phyloP scores from a whole-genome alignment of 2,888 invertebrate genomes.

The Acronicta psi region DNA sequence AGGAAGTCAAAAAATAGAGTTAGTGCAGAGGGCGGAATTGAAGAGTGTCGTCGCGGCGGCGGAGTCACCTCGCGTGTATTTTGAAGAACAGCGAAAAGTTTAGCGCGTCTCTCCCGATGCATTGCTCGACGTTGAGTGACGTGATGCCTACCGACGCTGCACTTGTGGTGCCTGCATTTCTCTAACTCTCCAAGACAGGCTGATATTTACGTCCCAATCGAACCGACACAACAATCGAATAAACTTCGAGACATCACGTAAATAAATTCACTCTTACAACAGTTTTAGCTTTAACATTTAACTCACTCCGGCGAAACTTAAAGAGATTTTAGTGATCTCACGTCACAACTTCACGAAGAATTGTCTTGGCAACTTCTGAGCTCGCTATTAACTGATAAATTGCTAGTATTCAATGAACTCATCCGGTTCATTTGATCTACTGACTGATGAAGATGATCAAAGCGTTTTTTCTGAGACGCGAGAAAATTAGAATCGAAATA shows the following conservation, averaged over 20 bases:
- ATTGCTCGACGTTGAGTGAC: conserved; percentile 48
- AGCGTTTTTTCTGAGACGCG: conserved; percentile 65
- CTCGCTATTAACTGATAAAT: conserved; percentile 56
- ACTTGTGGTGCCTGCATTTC: conserved; percentile 43
- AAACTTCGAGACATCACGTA: conserved; percentile 51
- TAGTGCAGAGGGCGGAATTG: conserved; percentile 74
- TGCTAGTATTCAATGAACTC: conserved; percentile 50
- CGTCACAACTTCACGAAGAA: conserved; percentile 57
- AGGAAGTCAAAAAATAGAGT: conserved; percentile 80
- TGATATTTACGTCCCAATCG: conserved; percentile 51
- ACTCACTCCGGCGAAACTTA: conserved; percentile 50
- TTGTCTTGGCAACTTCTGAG: conserved; percentile 59
- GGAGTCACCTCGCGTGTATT: conserved; percentile 65
- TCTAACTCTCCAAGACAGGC: conserved; percentile 49
- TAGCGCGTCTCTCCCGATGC: conserved; percentile 39
- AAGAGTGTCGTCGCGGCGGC: conserved; percentile 74
- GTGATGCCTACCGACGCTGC: conserved; percentile 41
- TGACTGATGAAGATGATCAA: conserved; percentile 63
- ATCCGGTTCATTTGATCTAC: conserved; percentile 55
- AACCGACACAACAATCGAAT: conserved; percentile 54
- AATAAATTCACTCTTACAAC: conserved; percentile 48
- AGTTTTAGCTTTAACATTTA: conserved; percentile 39
- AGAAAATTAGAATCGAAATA: conserved; percentile 81
- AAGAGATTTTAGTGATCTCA: conserved; percentile 62
- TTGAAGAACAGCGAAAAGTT: conserved; percentile 51